Percentiles rank a stretch among this genome's conserved stretches.
Evolutionary conservation across 2,888 invertebrate species (phyloP).

Genomic region (Chironomus riparius): DNA sequence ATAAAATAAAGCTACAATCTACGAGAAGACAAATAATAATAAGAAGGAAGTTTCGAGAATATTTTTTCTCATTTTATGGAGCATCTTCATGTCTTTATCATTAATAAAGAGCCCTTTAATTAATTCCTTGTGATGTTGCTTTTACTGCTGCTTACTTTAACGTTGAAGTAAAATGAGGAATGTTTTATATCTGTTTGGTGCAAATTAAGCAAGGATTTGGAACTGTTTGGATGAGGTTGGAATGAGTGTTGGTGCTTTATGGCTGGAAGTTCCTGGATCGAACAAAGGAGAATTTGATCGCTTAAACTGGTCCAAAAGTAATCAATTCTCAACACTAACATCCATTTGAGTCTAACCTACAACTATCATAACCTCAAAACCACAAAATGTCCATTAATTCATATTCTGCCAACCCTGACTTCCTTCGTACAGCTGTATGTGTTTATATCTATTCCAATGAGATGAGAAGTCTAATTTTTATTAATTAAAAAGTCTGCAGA

Average conservation of each 20-base stretch:
- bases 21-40: neutral
- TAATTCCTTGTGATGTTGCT: neutral
- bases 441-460: neutral
- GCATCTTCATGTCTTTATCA: neutral
- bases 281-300: too few relatives aligned
- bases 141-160: too few relatives aligned
- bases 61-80: neutral
- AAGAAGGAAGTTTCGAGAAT: neutral
- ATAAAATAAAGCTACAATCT: neutral
- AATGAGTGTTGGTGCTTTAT: neutral
- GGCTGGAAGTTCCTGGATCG: too few relatives aligned
- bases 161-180: too few relatives aligned
- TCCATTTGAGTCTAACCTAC: too few relatives aligned
- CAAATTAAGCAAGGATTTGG: too few relatives aligned
- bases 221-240: too few relatives aligned
- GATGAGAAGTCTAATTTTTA: conserved; percentile 19
- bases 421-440: neutral
- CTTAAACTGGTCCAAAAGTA: too few relatives aligned
- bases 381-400: too few relatives aligned
- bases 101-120: conserved; percentile 20
- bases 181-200: too few relatives aligned
- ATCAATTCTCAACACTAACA: too few relatives aligned
- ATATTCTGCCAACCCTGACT: neutral
- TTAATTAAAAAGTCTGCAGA: conserved; percentile 21
- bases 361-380: too few relatives aligned